A percentile compares a stretch with the other conserved stretches of the same genome.
phyloP scores from a whole-genome alignment of 2,888 invertebrate species.

The Lasius fuliginosus region DNA sequence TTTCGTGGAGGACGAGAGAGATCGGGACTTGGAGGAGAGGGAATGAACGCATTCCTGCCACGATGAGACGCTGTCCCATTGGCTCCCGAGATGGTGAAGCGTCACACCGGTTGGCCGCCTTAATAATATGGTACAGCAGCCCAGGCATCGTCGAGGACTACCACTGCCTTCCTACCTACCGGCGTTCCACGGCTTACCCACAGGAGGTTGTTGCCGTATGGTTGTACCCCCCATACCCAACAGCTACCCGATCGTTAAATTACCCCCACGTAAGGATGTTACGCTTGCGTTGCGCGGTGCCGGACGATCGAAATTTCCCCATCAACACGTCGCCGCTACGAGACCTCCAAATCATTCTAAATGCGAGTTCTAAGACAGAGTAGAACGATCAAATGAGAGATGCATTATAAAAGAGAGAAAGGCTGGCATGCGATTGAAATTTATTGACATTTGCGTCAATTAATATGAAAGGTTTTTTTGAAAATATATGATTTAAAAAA shows the following conservation, averaged over 20 bases:
- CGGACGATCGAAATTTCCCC: slow-evolving; percentile 31
- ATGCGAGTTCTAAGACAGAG: background rate
- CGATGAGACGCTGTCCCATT: slow-evolving; percentile 82
- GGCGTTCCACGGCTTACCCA: slow-evolving; percentile 70
- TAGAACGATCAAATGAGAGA: background rate
- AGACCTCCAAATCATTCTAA: background rate
- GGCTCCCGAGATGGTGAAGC: slow-evolving; percentile 81
- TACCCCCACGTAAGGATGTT: slow-evolving; percentile 62
- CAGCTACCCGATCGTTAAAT: slow-evolving; percentile 70
- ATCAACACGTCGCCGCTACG: background rate
- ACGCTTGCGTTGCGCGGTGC: slow-evolving; percentile 42
- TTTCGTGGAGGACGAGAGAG: slow-evolving; percentile 72
- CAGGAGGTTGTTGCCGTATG: slow-evolving; percentile 70
- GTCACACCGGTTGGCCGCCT: slow-evolving; percentile 85
- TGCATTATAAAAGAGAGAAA: background rate
- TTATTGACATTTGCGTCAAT: background rate
- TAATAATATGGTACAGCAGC: slow-evolving; percentile 84
- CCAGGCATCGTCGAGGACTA: slow-evolving; percentile 75
- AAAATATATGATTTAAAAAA: background rate
- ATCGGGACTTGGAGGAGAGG: slow-evolving; percentile 66
- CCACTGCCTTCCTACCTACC: slow-evolving; percentile 74
- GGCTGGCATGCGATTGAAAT: background rate
- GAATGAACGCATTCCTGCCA: slow-evolving; percentile 82
- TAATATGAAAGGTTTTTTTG: background rate
- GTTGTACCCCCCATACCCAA: slow-evolving; percentile 63